Evolutionary conservation across 2,888 invertebrate species (phyloP).

Genomic region (Argyra leucocephala): DNA sequence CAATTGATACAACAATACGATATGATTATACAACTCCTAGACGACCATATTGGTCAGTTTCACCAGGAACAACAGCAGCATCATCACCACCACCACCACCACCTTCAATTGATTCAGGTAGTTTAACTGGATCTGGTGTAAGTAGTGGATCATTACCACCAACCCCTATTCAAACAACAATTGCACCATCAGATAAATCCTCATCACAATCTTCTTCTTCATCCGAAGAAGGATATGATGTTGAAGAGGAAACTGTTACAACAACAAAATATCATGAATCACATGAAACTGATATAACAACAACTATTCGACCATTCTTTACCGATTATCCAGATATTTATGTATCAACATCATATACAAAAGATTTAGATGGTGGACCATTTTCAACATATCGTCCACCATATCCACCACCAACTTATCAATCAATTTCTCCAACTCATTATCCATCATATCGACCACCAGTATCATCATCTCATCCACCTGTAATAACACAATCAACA

Average conservation of each 20-base stretch:
- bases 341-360: conserved; percentile 30
- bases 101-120: not conserved
- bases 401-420: conserved; percentile 21
- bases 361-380: conserved; percentile 29
- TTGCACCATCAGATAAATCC: conserved; percentile 15
- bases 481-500: conserved; percentile 10
- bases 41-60: conserved; percentile 8
- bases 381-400: conserved; percentile 32
- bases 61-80: not conserved
- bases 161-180: conserved; percentile 14
- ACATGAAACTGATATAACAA: conserved; percentile 28
- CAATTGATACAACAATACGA: conserved; percentile 33
- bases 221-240: conserved; percentile 23
- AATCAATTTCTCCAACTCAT: conserved; percentile 9
- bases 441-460: conserved; percentile 16
- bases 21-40: conserved; percentile 32
- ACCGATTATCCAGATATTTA: conserved; percentile 40
- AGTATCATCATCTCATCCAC: conserved; percentile 14
- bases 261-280: conserved; percentile 29
- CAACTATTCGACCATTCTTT: conserved; percentile 40
- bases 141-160: not conserved
- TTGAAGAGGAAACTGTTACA: conserved; percentile 27
- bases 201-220: conserved; percentile 15
- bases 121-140: not conserved
- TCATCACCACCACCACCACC: not conserved